Conservation (phyloP, 2,888 invertebrate species). For the Cerastoderma edule region DNA sequence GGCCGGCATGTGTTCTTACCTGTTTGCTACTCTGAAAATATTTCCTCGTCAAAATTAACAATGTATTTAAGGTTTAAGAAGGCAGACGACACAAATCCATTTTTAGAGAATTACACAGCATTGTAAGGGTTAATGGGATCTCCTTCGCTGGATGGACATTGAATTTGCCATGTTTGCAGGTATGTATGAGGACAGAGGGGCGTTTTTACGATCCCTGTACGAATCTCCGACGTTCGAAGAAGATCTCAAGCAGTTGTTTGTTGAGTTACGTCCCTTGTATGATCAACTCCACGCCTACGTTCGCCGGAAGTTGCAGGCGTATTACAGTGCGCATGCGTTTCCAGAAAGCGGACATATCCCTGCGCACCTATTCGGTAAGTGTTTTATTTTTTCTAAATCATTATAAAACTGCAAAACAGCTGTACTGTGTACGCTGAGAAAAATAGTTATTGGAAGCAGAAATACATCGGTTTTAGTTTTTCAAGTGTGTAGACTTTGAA, state of each 20-base stretch:
- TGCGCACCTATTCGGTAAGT: slow-evolving; percentile 22
- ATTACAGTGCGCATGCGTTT: slow-evolving; percentile 1
- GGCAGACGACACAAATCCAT: neutral
- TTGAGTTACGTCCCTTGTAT: slow-evolving; percentile 26
- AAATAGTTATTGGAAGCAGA: too few species aligned
- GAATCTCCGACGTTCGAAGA: slow-evolving; percentile 24
- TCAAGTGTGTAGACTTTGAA: too few species aligned
- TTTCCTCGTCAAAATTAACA: neutral
- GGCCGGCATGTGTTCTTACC: too few species aligned
- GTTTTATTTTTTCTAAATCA: too few species aligned
- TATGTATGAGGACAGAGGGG: slow-evolving; percentile 10
- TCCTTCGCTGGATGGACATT: too few species aligned
- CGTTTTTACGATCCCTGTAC: slow-evolving; percentile 21
- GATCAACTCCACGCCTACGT: slow-evolving; percentile 25
- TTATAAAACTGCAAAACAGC: too few species aligned
- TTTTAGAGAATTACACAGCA: too few species aligned
- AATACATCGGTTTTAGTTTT: too few species aligned
- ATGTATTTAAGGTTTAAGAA: neutral
- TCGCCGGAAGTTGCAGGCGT: neutral
- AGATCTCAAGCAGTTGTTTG: slow-evolving; percentile 13
- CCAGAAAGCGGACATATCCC: slow-evolving; percentile 15
- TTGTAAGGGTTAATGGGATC: too few species aligned
- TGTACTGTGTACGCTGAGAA: too few species aligned
- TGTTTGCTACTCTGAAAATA: too few species aligned
- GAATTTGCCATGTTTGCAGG: slow-evolving; percentile 4